Conservation (phyloP, 2,113 vertebrate genomes). For the Vanacampus margaritifer region DNA sequence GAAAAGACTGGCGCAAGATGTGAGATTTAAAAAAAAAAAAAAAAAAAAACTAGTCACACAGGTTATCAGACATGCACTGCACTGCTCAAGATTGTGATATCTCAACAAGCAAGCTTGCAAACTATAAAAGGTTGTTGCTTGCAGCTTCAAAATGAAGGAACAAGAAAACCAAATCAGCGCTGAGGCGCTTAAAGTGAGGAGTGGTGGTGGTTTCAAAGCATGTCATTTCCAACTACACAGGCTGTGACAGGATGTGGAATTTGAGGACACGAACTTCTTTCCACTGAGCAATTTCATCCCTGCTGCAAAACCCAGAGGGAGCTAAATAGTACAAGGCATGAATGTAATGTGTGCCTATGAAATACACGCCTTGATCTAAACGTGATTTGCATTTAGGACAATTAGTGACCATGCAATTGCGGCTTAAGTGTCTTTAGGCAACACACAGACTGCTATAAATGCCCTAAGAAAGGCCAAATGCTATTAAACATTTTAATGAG, state of each 20-base stretch:
- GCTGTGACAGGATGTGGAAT: slow-evolving; percentile 72
- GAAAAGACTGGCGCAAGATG: slow-evolving; percentile 14
- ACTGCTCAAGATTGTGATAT: neutral
- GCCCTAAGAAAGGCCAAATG: neutral
- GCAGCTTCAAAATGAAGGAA: neutral
- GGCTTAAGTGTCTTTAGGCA: slow-evolving; percentile 15
- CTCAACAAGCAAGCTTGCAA: neutral
- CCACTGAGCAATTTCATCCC: slow-evolving; percentile 41
- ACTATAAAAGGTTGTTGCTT: neutral
- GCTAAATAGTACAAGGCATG: slow-evolving; percentile 8
- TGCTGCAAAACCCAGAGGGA: slow-evolving; percentile 40
- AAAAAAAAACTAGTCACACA: slow-evolving; percentile 46
- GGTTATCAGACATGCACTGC: slow-evolving; percentile 32
- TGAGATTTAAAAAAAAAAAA: slow-evolving; percentile 23
- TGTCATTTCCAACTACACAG: slow-evolving; percentile 60
- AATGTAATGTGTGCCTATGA: slow-evolving; percentile 8
- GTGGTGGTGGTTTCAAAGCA: slow-evolving; percentile 34
- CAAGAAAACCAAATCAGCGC: neutral
- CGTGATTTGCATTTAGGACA: slow-evolving; percentile 6
- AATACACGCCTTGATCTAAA: slow-evolving; percentile 30
- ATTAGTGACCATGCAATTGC: slow-evolving; percentile 9
- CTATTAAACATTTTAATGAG: neutral
- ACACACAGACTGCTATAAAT: slow-evolving; percentile 11
- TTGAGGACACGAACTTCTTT: slow-evolving; percentile 45
- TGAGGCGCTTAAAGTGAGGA: slow-evolving; percentile 19